Conservation (phyloP, 2,797 vertebrate species). For the Coranthus polyacanthus region DNA sequence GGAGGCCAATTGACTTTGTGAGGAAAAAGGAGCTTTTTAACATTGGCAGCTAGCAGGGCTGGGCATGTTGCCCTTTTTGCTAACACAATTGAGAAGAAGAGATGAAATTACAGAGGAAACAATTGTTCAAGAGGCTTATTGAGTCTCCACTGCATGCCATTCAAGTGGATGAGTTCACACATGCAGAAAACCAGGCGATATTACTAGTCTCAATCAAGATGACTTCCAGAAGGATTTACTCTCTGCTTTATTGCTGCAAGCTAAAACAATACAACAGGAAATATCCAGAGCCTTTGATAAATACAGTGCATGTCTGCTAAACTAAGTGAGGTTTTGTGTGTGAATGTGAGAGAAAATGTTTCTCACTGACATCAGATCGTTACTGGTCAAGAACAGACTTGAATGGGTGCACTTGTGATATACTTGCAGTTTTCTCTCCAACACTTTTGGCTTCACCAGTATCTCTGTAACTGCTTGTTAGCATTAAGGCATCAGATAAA, state of each 20-base stretch:
- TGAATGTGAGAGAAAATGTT: neutral
- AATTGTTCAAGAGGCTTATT: slow-evolving; percentile 63
- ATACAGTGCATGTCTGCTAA: slow-evolving; percentile 8
- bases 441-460: neutral
- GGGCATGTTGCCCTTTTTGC: slow-evolving; percentile 50
- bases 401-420: too few relatives aligned
- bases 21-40: slow-evolving; percentile 18
- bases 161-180: slow-evolving; percentile 53
- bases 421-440: too few relatives aligned
- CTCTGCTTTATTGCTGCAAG: slow-evolving; percentile 21
- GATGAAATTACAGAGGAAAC: slow-evolving; percentile 53
- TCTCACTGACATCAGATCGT: too few relatives aligned
- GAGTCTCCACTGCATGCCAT: slow-evolving; percentile 33
- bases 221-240: slow-evolving; percentile 43
- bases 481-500: too few relatives aligned
- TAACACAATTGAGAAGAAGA: slow-evolving; percentile 47
- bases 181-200: slow-evolving; percentile 39
- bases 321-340: neutral
- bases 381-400: too few relatives aligned
- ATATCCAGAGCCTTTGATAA: slow-evolving; percentile 3
- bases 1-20: slow-evolving; percentile 10
- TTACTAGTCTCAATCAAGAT: slow-evolving; percentile 44
- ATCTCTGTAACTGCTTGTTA: neutral
- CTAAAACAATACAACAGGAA: slow-evolving; percentile 24
- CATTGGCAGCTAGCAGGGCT: slow-evolving; percentile 36